Evolutionary conservation across 2,113 vertebrate genomes (phyloP).

Genomic region (Donacobius atricapilla): DNA sequence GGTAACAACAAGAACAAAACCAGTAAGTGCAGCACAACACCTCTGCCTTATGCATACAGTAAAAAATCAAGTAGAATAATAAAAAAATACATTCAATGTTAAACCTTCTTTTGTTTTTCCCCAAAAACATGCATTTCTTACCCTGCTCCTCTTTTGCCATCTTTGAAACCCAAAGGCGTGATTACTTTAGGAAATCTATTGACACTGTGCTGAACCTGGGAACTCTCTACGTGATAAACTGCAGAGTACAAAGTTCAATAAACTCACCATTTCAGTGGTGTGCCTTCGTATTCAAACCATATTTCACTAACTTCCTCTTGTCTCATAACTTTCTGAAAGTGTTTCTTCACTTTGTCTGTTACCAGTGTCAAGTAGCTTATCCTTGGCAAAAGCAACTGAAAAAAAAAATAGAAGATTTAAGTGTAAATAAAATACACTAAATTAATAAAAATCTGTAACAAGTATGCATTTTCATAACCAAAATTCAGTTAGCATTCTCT

Average conservation of each 20-base stretch:
- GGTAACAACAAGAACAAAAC: background rate
- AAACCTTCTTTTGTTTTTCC: background rate
- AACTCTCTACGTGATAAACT: background rate
- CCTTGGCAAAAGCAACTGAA: conserved; percentile 92
- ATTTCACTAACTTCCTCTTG: conserved; percentile 92
- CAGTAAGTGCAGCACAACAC: background rate
- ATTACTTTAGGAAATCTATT: background rate
- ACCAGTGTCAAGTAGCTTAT: conserved; percentile 96
- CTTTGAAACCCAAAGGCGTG: background rate
- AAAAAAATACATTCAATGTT: background rate
- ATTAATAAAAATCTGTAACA: background rate
- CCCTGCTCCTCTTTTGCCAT: background rate
- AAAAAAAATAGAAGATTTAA: conserved; percentile 35
- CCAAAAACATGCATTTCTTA: background rate
- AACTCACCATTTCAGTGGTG: conserved; percentile 94
- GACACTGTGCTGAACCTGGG: background rate
- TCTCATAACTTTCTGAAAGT: conserved; percentile 94
- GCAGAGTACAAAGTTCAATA: background rate
- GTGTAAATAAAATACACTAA: background rate
- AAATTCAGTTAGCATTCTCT: background rate
- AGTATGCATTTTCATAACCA: background rate
- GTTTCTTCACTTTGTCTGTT: conserved; percentile 98
- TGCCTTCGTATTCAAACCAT: conserved; percentile 98
- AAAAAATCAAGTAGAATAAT: background rate
- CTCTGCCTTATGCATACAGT: background rate